Evolutionary conservation across 2,888 invertebrate species (phyloP).

Genomic region (Seladonia tumulorum): DNA sequence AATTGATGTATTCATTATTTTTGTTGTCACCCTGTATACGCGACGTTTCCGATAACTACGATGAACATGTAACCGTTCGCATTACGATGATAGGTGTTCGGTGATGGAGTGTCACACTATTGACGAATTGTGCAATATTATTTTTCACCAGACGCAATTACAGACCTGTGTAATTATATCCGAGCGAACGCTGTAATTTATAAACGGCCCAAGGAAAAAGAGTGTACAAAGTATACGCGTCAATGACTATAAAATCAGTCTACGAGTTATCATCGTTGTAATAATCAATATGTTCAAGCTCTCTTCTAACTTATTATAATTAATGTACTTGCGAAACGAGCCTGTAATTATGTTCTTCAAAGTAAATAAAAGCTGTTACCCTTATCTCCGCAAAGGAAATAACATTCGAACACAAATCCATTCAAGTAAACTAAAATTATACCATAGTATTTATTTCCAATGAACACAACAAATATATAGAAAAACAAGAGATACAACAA

Average conservation of each 20-base stretch:
- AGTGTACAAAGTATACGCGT: constrained; percentile 37
- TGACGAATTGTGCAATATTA: constrained; percentile 60
- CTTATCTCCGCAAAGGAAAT: neutral
- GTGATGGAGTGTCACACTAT: constrained; percentile 65
- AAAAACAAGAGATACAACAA: constrained; percentile 45
- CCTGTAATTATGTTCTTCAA: constrained; percentile 32
- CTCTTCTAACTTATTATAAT: constrained; percentile 55
- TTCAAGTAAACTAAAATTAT: neutral
- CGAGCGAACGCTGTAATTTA: constrained; percentile 58
- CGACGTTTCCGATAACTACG: constrained; percentile 17
- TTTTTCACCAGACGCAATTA: constrained; percentile 26
- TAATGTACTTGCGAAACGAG: constrained; percentile 10
- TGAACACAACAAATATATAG: constrained; percentile 45
- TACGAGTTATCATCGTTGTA: constrained; percentile 1
- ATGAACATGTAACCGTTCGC: constrained; percentile 30
- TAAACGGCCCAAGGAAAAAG: constrained; percentile 32
- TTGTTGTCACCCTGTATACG: neutral
- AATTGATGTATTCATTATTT: neutral
- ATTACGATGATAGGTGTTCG: constrained; percentile 48
- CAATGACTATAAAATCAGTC: constrained; percentile 10
- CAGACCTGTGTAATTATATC: constrained; percentile 38
- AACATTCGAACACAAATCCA: neutral
- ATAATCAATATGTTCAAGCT: constrained; percentile 15
- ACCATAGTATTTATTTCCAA: constrained; percentile 43
- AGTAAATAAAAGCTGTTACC: constrained; percentile 39